A percentile compares a stretch with the other conserved stretches of the same genome.
These are phyloP conservation scores for Amblyopsis hoosieri DNA, from an alignment of 2,797 vertebrate species.

Conservation along the genomic window DNA sequence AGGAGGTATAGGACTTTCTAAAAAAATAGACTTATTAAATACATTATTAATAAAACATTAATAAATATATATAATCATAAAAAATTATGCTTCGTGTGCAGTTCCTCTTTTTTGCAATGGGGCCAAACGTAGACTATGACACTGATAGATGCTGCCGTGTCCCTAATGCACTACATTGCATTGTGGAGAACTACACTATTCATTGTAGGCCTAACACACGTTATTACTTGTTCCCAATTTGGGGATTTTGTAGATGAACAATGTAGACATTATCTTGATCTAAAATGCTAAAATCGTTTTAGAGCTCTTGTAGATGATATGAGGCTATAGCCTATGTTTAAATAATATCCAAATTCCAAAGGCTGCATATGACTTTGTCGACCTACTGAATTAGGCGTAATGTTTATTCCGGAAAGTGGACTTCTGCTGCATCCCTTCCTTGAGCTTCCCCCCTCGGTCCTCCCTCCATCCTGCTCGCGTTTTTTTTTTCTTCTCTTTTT, in stretches of 20 bases:
- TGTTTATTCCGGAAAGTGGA: slow-evolving; percentile 41
- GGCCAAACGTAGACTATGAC: slow-evolving; percentile 2
- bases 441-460: slow-evolving; percentile 69
- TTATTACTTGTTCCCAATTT: neutral
- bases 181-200: too few species aligned
- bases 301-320: too few species aligned
- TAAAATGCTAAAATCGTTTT: too few species aligned
- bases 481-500: slow-evolving; percentile 16
- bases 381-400: neutral
- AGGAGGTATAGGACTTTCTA: too few species aligned
- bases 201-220: neutral
- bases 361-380: neutral
- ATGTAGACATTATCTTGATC: too few species aligned
- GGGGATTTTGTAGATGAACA: neutral
- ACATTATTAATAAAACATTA: neutral
- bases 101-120: slow-evolving; percentile 10
- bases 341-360: neutral
- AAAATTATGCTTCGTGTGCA: neutral
- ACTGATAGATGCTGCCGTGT: too few species aligned
- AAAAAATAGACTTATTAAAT: neutral
- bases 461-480: slow-evolving; percentile 60
- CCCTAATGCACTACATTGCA: too few species aligned
- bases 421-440: slow-evolving; percentile 62
- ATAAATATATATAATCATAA: neutral
- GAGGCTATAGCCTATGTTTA: too few species aligned